Conservation (phyloP, 2,797 vertebrate species). For the Chlorospingus flavigularis region DNA sequence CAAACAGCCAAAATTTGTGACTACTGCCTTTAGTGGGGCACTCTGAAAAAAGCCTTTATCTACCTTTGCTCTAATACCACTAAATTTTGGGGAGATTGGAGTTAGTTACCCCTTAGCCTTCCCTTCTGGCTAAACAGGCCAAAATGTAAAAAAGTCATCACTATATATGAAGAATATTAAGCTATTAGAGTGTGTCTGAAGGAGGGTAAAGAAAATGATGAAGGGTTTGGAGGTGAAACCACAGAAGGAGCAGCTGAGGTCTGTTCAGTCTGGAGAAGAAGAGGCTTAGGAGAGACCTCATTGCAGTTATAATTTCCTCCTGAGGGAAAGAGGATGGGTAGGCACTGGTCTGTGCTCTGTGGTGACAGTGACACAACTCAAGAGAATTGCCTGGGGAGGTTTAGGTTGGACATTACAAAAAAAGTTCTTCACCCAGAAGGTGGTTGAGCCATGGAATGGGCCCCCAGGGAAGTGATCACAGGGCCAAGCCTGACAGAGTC, state of each 20-base stretch:
- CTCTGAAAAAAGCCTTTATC: neutral
- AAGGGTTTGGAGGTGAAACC: neutral
- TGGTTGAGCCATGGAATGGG: neutral
- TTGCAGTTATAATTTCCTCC: fast-evolving
- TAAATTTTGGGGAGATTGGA: neutral
- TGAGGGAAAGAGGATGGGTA: neutral
- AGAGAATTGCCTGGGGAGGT: neutral
- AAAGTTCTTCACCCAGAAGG: neutral
- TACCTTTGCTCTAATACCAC: neutral
- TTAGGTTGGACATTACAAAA: neutral
- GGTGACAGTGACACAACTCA: fast-evolving
- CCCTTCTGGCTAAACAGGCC: neutral
- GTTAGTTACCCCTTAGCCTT: neutral
- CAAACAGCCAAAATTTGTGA: neutral
- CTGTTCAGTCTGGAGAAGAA: neutral
- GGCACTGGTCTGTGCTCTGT: neutral
- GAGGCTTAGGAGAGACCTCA: neutral
- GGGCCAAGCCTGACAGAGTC: neutral
- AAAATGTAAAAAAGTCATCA: neutral
- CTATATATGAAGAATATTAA: neutral
- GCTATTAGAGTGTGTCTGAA: neutral
- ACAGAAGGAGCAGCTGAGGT: neutral
- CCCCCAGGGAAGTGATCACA: neutral
- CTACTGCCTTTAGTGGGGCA: neutral
- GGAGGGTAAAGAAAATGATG: neutral